phyloP scores from a whole-genome alignment of 2,113 vertebrate genomes.

The Mesocricetus auratus region DNA sequence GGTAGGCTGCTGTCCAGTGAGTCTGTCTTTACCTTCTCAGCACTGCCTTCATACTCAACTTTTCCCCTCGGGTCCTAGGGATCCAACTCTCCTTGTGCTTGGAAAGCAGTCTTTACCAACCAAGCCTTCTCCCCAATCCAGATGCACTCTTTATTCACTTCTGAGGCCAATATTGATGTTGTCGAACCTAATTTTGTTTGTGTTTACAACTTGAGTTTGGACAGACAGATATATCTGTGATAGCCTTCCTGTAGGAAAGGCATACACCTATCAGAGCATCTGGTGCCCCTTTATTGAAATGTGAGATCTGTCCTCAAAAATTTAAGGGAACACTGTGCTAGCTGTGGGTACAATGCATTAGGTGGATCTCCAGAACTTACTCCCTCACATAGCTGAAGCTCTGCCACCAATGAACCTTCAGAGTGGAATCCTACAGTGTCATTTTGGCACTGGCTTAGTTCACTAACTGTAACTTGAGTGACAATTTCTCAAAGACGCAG shows the following conservation, averaged over 20 bases:
- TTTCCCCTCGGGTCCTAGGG: not conserved
- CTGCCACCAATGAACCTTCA: not conserved
- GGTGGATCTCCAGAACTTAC: not conserved
- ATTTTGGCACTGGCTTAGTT: not conserved
- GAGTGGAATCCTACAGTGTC: not conserved
- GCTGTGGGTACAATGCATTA: not conserved
- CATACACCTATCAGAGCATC: not conserved
- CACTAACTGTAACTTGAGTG: not conserved
- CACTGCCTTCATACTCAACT: not conserved
- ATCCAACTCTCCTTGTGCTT: not conserved
- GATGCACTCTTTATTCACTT: not conserved
- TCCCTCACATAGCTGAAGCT: not conserved
- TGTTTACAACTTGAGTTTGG: not conserved
- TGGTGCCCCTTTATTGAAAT: not conserved
- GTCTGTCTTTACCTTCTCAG: not conserved
- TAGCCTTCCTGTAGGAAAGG: not conserved
- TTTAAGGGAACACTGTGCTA: not conserved
- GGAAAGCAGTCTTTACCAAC: not conserved
- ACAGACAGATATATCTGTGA: not conserved
- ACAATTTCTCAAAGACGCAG: not conserved
- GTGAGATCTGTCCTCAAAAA: not conserved
- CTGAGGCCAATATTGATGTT: not conserved
- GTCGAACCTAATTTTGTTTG: not conserved
- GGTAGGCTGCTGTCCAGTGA: not conserved
- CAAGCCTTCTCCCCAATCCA: not conserved